Evolutionary conservation across 2,113 vertebrate genomes (phyloP).

Genomic region (Rhabdomys dilectus): DNA sequence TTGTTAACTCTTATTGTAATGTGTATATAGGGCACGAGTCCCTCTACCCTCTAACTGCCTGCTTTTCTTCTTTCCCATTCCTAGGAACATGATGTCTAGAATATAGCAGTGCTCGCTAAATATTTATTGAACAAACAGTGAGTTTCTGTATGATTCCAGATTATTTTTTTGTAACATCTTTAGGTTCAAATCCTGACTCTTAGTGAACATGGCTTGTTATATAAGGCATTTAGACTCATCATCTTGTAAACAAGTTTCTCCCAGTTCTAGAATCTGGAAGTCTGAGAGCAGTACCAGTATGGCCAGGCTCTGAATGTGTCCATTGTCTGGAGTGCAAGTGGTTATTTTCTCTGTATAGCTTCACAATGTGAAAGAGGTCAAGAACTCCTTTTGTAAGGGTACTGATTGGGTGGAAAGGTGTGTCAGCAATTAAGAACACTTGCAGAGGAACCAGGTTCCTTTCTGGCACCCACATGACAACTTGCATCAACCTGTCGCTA

Average conservation of each 20-base stretch:
- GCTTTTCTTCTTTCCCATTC: not conserved
- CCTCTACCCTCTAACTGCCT: not conserved
- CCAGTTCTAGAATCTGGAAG: not conserved
- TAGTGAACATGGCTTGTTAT: not conserved
- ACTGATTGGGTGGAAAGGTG: not conserved
- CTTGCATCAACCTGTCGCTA: not conserved
- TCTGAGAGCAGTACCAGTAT: not conserved
- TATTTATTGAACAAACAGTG: conserved; percentile 27
- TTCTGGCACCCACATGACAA: not conserved
- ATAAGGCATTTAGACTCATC: not conserved
- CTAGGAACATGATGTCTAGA: conserved; percentile 3
- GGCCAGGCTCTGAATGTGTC: not conserved
- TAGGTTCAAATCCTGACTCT: not conserved
- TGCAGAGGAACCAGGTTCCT: not conserved
- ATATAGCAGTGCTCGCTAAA: not conserved
- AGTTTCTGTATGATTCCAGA: not conserved
- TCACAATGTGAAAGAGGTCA: not conserved
- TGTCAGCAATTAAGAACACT: not conserved
- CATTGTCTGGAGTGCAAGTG: not conserved
- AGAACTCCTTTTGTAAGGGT: not conserved
- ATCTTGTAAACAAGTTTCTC: not conserved
- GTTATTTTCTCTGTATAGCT: not conserved
- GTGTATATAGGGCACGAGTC: not conserved
- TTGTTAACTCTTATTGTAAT: not conserved
- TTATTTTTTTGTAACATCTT: conserved; percentile 12